Evolutionary conservation across 2,888 invertebrate species (phyloP).

Genomic region (Drosophila helvetica): DNA sequence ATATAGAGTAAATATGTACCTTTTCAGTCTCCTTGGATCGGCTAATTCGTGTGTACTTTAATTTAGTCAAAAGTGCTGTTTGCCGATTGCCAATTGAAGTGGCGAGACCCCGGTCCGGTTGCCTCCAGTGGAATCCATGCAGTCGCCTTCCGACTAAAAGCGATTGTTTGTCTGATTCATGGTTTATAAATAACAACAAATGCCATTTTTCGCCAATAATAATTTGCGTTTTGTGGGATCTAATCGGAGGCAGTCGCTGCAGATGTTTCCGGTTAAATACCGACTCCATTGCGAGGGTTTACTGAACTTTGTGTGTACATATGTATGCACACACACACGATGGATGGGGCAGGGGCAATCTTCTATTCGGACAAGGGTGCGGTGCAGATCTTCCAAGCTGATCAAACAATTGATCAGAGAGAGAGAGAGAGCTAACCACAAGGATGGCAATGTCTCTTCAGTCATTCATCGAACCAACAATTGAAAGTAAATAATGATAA

Average conservation of each 20-base stretch:
- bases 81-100: constrained; percentile 33
- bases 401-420: constrained; percentile 49
- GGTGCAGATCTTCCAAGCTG: constrained; percentile 34
- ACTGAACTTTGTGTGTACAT: constrained; percentile 60
- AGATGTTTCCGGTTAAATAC: constrained; percentile 71
- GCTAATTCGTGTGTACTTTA: constrained; percentile 46
- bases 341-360: not conserved
- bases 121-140: constrained; percentile 43
- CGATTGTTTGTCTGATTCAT: constrained; percentile 68
- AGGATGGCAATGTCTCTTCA: not conserved
- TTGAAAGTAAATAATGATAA: constrained; percentile 17
- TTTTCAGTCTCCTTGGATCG: constrained; percentile 29
- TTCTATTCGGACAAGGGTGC: constrained; percentile 16
- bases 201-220: constrained; percentile 53
- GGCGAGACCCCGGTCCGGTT: constrained; percentile 10
- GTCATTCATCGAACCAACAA: not conserved
- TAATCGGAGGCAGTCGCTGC: constrained; percentile 64
- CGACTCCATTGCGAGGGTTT: constrained; percentile 48
- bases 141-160: constrained; percentile 54
- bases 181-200: constrained; percentile 58
- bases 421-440: no score
- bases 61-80: constrained; percentile 40
- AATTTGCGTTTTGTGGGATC: constrained; percentile 65
- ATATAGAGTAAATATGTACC: not conserved
- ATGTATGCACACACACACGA: not conserved